These are phyloP conservation scores for Prochilodus magdalenae DNA, from an alignment of 2,113 vertebrate species.

Conservation along the genomic window DNA sequence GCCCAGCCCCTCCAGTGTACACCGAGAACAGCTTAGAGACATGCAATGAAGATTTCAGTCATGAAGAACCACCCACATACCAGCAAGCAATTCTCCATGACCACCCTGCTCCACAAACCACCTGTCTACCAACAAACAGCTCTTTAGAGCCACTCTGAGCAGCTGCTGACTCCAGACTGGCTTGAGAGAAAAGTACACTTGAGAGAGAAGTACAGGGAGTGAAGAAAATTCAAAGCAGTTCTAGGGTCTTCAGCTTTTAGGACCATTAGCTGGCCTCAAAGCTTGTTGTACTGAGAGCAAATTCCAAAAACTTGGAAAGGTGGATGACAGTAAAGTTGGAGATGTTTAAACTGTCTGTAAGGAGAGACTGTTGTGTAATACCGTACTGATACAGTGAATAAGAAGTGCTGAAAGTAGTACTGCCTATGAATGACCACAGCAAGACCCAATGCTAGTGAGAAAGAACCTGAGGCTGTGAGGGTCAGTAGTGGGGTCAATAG, in stretches of 20 bases:
- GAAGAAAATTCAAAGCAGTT: not conserved
- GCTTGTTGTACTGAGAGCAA: not conserved
- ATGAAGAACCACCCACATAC: constrained; percentile 81
- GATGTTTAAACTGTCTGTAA: not conserved
- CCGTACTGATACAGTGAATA: not conserved
- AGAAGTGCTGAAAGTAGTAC: too few species aligned
- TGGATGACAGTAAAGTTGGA: too few species aligned
- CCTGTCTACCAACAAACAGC: not conserved
- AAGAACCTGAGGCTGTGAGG: not conserved
- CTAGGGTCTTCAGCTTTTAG: not conserved
- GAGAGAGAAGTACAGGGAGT: not conserved
- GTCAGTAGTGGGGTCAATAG: too few species aligned
- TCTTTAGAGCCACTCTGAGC: not conserved
- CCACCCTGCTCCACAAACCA: not conserved
- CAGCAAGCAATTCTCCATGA: constrained; percentile 49
- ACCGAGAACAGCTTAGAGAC: constrained; percentile 60
- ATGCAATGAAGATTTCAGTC: constrained; percentile 63
- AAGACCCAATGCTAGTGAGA: not conserved
- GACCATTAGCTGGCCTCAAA: not conserved
- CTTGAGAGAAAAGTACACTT: not conserved
- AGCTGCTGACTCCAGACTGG: not conserved
- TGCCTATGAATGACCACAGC: not conserved
- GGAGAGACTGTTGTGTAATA: too few species aligned
- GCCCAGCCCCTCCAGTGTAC: constrained; percentile 78
- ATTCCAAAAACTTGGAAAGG: too few species aligned